Percentiles rank a stretch among this genome's conserved stretches.
phyloP scores from a whole-genome alignment of 2,888 invertebrate species.

The Serripes groenlandicus region DNA sequence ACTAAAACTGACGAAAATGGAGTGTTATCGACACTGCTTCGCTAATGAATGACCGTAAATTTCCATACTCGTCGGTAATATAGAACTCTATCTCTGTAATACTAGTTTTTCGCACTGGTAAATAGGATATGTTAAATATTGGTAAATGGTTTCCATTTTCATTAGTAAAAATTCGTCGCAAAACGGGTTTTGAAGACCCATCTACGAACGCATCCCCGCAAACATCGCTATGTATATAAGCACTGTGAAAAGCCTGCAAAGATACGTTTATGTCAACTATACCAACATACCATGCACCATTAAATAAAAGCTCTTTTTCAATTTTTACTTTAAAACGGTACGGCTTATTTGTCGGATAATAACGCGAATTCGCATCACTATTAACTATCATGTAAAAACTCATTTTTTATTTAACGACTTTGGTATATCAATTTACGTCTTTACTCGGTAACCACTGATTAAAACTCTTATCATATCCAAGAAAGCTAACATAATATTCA shows the following conservation, averaged over 20 bases:
- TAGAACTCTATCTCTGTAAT: conserved; percentile 26
- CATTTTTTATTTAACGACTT: conserved; percentile 12
- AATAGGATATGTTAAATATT: conserved; percentile 24
- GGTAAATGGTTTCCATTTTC: not conserved
- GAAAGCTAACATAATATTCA: conserved; percentile 34
- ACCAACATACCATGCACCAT: conserved; percentile 7
- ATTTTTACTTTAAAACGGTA: conserved; percentile 20
- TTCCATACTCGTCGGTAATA: conserved; percentile 26
- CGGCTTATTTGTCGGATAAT: conserved; percentile 28
- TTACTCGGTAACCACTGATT: conserved; percentile 27
- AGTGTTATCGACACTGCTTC: conserved; percentile 27
- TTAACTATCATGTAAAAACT: conserved; percentile 26
- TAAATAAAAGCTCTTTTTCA: not conserved
- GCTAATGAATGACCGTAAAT: conserved; percentile 21
- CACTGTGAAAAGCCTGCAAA: not conserved
- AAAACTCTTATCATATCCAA: conserved; percentile 38
- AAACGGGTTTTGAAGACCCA: conserved; percentile 18
- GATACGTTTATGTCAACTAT: not conserved
- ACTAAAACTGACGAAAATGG: conserved; percentile 11
- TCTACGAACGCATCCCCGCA: conserved; percentile 30
- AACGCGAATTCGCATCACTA: conserved; percentile 20
- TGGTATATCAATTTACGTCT: not conserved
- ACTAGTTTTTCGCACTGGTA: conserved; percentile 20
- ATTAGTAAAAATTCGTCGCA: conserved; percentile 25
- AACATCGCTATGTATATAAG: conserved; percentile 37